phyloP scores from a whole-genome alignment of 2,797 vertebrate species.

The Acrossocheilus fasciatus region DNA sequence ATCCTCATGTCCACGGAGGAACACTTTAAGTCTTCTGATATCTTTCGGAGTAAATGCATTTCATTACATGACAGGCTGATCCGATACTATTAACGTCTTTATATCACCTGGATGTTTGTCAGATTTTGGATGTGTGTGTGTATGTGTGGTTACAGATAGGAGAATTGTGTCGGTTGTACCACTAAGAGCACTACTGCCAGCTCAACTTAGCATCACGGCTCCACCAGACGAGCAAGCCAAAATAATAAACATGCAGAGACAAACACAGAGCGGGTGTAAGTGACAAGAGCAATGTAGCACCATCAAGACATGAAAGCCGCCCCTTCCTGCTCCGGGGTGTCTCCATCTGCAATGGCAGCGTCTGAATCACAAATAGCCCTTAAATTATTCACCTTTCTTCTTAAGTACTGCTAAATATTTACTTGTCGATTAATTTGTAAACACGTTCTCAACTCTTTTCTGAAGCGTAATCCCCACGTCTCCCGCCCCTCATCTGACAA shows the following conservation, averaged over 20 bases:
- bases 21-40: slow-evolving; percentile 41
- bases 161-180: slow-evolving; percentile 7
- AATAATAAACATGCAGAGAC: slow-evolving; percentile 51
- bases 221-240: slow-evolving; percentile 2
- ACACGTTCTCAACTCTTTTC: slow-evolving; percentile 61
- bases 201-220: slow-evolving; percentile 46
- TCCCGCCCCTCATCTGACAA: slow-evolving; percentile 55
- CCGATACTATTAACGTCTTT: slow-evolving; percentile 29
- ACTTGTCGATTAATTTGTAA: slow-evolving; percentile 68
- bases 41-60: slow-evolving; percentile 41
- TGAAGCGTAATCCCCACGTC: slow-evolving; percentile 56
- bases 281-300: slow-evolving; percentile 52
- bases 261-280: slow-evolving; percentile 60
- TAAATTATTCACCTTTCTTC: slow-evolving; percentile 68
- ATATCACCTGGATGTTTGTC: slow-evolving; percentile 41
- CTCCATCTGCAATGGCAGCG: slow-evolving; percentile 63
- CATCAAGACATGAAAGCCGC: slow-evolving; percentile 50
- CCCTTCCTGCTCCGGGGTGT: slow-evolving; percentile 57
- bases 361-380: slow-evolving; percentile 44
- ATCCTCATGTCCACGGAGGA: slow-evolving; percentile 3
- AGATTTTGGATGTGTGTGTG: slow-evolving; percentile 15
- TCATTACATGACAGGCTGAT: slow-evolving; percentile 46
- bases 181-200: slow-evolving; percentile 45
- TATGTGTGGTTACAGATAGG: neutral
- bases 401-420: slow-evolving; percentile 67